These are phyloP conservation scores for cattle (Bos taurus) DNA, from an alignment of 2,113 vertebrate genomes.

Conservation along the genomic window DNA sequence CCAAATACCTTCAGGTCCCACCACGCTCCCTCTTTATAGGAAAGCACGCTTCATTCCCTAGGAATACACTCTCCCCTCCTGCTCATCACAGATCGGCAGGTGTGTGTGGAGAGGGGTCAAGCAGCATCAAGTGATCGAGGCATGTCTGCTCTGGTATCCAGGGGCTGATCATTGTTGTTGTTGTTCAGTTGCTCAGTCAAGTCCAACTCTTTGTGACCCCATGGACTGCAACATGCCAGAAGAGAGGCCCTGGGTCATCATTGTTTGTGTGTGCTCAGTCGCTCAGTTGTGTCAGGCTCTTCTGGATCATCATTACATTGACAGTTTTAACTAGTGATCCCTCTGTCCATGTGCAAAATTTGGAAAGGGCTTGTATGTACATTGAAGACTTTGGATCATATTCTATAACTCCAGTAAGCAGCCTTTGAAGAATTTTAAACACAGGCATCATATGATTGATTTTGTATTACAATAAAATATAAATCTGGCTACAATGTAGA, in stretches of 20 bases:
- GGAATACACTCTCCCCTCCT: neutral
- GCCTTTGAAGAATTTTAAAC: neutral
- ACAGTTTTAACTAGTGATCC: neutral
- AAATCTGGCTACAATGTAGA: neutral
- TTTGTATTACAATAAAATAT: conserved; percentile 12
- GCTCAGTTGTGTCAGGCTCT: neutral
- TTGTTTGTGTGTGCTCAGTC: neutral
- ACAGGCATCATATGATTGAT: neutral
- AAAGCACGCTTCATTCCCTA: neutral
- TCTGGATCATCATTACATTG: neutral
- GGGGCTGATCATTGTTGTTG: neutral
- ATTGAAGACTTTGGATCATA: neutral
- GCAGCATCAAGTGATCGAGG: neutral
- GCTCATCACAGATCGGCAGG: neutral
- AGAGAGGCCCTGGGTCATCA: neutral
- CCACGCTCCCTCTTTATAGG: neutral
- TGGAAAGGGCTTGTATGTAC: neutral
- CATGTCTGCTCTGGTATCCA: neutral
- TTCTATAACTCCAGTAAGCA: neutral
- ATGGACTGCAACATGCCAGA: neutral
- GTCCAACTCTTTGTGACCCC: neutral
- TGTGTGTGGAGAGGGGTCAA: neutral
- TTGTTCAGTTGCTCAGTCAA: neutral
- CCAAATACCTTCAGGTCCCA: neutral
- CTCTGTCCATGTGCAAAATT: neutral